Conservation (phyloP, 2,888 invertebrate genomes). For the Thymelicus sylvestris region DNA sequence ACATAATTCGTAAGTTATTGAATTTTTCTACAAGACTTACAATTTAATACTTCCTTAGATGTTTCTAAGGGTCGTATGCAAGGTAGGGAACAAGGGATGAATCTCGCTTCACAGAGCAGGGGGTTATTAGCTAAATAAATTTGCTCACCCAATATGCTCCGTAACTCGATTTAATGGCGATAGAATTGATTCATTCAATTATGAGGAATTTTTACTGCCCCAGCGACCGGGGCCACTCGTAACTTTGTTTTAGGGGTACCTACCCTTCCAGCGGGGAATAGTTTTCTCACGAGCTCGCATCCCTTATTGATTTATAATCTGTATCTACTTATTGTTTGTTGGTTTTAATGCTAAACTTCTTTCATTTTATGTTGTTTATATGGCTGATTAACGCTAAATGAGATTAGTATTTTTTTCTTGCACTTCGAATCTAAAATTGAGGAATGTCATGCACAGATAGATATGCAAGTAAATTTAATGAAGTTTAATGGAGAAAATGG, state of each 20-base stretch:
- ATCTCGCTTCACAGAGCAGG: conserved; percentile 57
- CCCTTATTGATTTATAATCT: conserved; percentile 63
- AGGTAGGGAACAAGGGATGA: conserved; percentile 61
- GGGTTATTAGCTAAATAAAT: conserved; percentile 84
- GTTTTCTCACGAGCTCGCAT: conserved; percentile 75
- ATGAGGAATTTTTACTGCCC: conserved; percentile 84
- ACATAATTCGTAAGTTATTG: neutral
- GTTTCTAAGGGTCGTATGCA: conserved; percentile 45
- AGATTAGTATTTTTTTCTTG: no score
- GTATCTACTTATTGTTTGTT: conserved; percentile 36
- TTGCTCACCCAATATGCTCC: conserved; percentile 83
- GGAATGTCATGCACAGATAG: no score
- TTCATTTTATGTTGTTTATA: conserved; percentile 23
- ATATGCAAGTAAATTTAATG: no score
- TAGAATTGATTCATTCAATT: conserved; percentile 85
- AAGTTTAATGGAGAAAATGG: no score
- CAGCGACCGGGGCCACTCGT: conserved; percentile 64
- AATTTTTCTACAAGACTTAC: neutral
- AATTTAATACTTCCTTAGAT: neutral
- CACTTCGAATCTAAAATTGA: no score
- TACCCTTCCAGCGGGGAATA: conserved; percentile 58
- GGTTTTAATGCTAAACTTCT: conserved; percentile 31
- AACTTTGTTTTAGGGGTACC: conserved; percentile 78
- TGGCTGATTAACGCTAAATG: neutral
- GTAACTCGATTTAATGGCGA: conserved; percentile 85